Conservation (phyloP, 2,797 vertebrate species). For the Chelon labrosus region DNA sequence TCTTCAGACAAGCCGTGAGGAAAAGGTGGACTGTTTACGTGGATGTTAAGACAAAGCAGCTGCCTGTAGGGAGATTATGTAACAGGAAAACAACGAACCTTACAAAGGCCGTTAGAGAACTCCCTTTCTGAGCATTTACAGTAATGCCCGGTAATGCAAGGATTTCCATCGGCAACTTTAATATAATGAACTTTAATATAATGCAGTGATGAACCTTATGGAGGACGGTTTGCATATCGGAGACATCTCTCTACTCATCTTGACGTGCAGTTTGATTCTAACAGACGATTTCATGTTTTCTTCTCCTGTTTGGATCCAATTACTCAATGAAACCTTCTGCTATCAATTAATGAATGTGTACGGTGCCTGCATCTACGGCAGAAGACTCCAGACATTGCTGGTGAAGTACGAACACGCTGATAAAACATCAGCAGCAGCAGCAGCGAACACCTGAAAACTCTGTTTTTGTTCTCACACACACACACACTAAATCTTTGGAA, state of each 20-base stretch:
- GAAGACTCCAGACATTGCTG: conserved; percentile 59
- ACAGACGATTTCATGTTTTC: conserved; percentile 39
- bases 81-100: conserved; percentile 8
- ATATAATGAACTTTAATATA: conserved; percentile 1
- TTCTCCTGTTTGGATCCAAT: conserved; percentile 46
- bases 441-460: conserved; percentile 41
- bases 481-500: conserved; percentile 50
- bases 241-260: conserved; percentile 20
- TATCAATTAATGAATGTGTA: conserved; percentile 79
- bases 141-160: neutral
- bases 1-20: conserved; percentile 9
- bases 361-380: conserved; percentile 72
- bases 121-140: conserved; percentile 19
- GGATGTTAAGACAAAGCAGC: conserved; percentile 2
- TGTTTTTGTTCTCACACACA: conserved; percentile 41
- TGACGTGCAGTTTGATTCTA: conserved; percentile 5
- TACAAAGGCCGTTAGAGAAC: conserved; percentile 16
- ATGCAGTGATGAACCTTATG: conserved; percentile 20
- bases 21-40: conserved; percentile 9
- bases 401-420: conserved; percentile 42
- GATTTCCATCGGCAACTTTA: conserved; percentile 12
- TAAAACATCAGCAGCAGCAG: conserved; percentile 40
- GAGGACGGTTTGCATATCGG: conserved; percentile 39
- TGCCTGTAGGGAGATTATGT: conserved; percentile 3
- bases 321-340: conserved; percentile 52